phyloP scores from a whole-genome alignment of 2,113 vertebrate species.

The Struthio camelus region DNA sequence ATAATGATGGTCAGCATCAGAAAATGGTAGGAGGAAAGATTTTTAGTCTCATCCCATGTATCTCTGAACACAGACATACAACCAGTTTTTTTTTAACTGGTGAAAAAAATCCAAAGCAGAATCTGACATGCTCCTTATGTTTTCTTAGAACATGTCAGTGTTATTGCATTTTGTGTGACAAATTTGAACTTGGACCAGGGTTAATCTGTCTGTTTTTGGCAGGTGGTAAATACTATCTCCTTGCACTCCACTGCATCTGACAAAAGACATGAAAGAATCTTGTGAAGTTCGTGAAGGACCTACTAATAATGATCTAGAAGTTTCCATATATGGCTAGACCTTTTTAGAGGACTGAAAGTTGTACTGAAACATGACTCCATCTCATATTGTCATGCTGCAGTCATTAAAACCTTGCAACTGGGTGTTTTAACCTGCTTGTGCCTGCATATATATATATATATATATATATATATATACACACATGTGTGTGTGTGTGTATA shows the following conservation, averaged over 20 bases:
- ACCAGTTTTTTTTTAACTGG: background rate
- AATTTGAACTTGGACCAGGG: background rate
- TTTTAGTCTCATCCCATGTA: background rate
- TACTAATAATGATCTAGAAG: background rate
- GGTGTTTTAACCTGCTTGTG: background rate
- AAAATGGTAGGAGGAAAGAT: background rate
- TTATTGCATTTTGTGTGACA: background rate
- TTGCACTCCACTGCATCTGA: background rate
- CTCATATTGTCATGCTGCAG: background rate
- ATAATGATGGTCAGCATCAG: background rate
- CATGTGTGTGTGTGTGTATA: too few species aligned
- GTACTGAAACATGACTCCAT: background rate
- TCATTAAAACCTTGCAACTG: background rate
- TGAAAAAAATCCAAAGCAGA: background rate
- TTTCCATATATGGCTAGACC: background rate
- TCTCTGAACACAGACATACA: background rate
- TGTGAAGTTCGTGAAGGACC: background rate
- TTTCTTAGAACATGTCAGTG: background rate
- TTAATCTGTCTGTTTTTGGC: background rate
- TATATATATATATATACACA: background rate
- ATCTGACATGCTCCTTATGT: rapidly evolving
- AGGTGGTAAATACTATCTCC: background rate
- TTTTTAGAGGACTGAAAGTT: background rate
- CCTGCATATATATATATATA: background rate
- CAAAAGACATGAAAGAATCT: background rate